Conservation (phyloP, 2,113 vertebrate species). For the Poecilia latipinna region DNA sequence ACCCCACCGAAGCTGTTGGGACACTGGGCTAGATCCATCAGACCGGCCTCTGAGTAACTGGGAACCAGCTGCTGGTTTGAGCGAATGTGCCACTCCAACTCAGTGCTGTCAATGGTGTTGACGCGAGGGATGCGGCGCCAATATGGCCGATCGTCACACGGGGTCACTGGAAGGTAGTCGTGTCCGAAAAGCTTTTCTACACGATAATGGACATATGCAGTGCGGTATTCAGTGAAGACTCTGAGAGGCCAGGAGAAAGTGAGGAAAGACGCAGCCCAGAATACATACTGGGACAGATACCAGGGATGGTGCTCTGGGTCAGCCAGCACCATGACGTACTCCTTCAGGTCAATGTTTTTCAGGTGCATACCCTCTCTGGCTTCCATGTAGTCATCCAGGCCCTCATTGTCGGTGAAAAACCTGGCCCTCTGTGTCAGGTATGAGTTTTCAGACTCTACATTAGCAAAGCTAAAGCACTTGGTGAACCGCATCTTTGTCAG, state of each 20-base stretch:
- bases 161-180: constrained; percentile 88
- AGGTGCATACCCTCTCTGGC: constrained; percentile 96
- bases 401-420: constrained; percentile 96
- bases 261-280: constrained; percentile 93
- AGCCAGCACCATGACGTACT: constrained; percentile 92
- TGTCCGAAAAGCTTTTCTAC: constrained; percentile 97
- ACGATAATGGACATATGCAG: constrained; percentile 92
- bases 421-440: constrained; percentile 93
- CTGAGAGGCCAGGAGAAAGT: constrained; percentile 95
- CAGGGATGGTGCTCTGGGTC: constrained; percentile 91
- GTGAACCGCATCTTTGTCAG: constrained; percentile 94
- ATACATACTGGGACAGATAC: constrained; percentile 92
- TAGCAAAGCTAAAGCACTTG: constrained; percentile 97
- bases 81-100: constrained; percentile 96
- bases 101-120: constrained; percentile 95
- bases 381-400: constrained; percentile 97
- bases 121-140: constrained; percentile 91
- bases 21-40: constrained; percentile 92
- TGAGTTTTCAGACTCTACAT: constrained; percentile 95
- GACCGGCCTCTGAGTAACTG: constrained; percentile 94
- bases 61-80: constrained; percentile 98
- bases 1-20: constrained; percentile 81
- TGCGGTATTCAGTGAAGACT: constrained; percentile 93
- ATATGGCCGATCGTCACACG: constrained; percentile 89
- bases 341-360: constrained; percentile 94